phyloP scores from a whole-genome alignment of 2,113 vertebrate species.

The Gallinago jamesoni region DNA sequence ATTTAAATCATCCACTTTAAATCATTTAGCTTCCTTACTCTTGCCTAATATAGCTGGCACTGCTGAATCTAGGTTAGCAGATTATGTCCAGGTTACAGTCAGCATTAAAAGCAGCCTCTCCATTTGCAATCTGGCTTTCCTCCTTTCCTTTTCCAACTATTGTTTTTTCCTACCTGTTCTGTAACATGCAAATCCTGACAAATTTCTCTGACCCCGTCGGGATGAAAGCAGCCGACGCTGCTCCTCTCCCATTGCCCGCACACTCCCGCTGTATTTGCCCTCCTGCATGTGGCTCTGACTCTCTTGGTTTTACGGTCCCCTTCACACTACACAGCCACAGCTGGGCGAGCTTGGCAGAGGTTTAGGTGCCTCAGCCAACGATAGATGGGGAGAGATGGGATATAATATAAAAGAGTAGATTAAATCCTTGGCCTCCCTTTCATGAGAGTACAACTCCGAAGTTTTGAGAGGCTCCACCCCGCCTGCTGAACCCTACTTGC shows the following conservation, averaged over 20 bases:
- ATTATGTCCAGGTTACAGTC: neutral
- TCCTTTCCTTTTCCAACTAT: neutral
- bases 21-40: neutral
- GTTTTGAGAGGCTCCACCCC: neutral
- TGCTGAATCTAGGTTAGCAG: neutral
- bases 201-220: neutral
- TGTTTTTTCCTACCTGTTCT: neutral
- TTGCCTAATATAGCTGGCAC: neutral
- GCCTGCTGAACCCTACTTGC: too few species aligned
- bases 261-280: accelerated
- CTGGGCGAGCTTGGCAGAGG: neutral
- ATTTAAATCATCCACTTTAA: neutral
- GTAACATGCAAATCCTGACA: too few species aligned
- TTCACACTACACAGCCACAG: accelerated
- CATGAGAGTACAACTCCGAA: neutral
- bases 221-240: accelerated
- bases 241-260: neutral
- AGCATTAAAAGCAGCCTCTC: neutral
- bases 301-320: neutral
- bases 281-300: neutral
- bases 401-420: neutral
- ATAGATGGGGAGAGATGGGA: neutral
- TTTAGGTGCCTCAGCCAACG: neutral
- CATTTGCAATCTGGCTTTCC: neutral
- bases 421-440: neutral